A percentile compares a stretch with the other conserved stretches of the same genome.
Evolutionary conservation across 2,888 invertebrate genomes (phyloP).

Genomic region (Lithophane ornitopus): DNA sequence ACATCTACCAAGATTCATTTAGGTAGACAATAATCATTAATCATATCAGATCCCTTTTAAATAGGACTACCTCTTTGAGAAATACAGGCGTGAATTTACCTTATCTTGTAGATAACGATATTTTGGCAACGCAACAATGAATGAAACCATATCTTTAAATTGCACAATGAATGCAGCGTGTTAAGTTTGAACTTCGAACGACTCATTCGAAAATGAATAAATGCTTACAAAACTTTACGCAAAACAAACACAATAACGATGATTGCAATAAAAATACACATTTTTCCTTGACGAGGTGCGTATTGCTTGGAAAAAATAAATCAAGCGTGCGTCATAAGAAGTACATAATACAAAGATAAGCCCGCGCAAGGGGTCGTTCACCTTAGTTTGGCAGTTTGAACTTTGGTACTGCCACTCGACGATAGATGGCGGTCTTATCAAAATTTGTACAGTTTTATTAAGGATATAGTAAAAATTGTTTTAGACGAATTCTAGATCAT

Average conservation of each 20-base stretch:
- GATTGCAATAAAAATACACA: constrained; percentile 59
- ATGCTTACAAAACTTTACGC: constrained; percentile 51
- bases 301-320: constrained; percentile 65
- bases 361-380: constrained; percentile 76
- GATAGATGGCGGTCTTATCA: constrained; percentile 73
- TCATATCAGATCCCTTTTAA: neutral
- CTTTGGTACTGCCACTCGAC: constrained; percentile 79
- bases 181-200: constrained; percentile 22
- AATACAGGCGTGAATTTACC: neutral
- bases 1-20: neutral
- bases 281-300: constrained; percentile 61
- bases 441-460: constrained; percentile 18
- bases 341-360: constrained; percentile 73
- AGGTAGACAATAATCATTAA: neutral
- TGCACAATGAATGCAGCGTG: constrained; percentile 9
- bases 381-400: constrained; percentile 87
- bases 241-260: constrained; percentile 47
- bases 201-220: constrained; percentile 18
- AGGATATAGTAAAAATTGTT: constrained; percentile 26
- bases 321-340: constrained; percentile 71
- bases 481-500: constrained; percentile 53
- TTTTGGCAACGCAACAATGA: neutral
- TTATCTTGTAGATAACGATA: neutral
- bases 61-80: neutral
- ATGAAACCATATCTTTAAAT: constrained; percentile 18